Evolutionary conservation across 2,888 invertebrate species (phyloP).

Genomic region (Salticus scenicus): DNA sequence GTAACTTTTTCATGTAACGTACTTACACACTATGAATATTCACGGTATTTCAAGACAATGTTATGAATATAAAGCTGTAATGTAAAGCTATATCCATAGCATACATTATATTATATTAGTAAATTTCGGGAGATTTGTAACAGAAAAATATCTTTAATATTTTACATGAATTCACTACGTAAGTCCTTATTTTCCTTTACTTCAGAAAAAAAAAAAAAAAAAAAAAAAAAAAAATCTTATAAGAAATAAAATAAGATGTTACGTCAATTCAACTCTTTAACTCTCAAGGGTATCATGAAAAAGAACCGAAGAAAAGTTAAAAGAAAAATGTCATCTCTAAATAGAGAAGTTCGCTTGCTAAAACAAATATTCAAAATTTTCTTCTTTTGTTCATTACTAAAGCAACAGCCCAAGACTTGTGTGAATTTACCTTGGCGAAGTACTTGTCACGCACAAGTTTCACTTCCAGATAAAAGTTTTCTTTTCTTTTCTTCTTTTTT

Average conservation of each 20-base stretch:
- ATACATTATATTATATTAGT: no score
- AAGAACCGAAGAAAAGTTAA: neutral
- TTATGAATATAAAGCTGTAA: no score
- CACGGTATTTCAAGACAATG: no score
- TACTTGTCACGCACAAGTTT: slow-evolving; percentile 45
- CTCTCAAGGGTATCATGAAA: neutral
- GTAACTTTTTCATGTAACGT: slow-evolving; percentile 20
- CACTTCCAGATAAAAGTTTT: neutral
- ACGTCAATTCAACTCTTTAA: neutral
- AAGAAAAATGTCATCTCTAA: slow-evolving; percentile 42
- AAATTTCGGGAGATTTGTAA: no score
- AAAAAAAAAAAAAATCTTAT: no score
- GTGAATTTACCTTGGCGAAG: slow-evolving; percentile 17
- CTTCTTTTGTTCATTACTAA: slow-evolving; percentile 26
- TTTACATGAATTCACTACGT: no score
- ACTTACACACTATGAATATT: slow-evolving; percentile 8
- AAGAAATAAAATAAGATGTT: no score
- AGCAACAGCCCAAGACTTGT: slow-evolving; percentile 30
- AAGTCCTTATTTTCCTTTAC: no score
- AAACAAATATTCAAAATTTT: slow-evolving; percentile 29
- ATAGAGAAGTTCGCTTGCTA: slow-evolving; percentile 16
- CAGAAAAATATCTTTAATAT: no score
- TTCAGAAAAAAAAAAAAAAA: no score
- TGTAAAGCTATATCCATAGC: no score
- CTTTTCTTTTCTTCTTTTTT: no score